Evolutionary conservation across 2,113 vertebrate species (phyloP).

Genomic region (Xerus inauris): DNA sequence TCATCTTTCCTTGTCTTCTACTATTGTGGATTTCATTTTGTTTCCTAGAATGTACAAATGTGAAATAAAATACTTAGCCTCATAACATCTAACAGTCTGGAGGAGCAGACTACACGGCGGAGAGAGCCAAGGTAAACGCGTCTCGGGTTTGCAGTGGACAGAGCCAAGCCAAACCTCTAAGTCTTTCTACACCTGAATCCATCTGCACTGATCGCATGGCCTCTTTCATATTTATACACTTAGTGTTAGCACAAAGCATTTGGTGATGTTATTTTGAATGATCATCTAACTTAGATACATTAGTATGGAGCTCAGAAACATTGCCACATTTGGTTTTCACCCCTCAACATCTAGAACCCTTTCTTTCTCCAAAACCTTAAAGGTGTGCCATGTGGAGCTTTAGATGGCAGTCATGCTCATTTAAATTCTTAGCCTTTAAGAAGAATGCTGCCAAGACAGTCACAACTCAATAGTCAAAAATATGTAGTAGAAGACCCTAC

Average conservation of each 20-base stretch:
- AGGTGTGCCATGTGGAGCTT: background rate
- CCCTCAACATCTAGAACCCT: background rate
- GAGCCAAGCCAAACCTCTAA: no score
- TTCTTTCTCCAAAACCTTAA: background rate
- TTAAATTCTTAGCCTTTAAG: background rate
- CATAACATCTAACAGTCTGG: background rate
- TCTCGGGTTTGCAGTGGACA: background rate
- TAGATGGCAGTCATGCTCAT: background rate
- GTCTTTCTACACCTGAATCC: background rate
- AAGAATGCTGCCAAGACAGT: background rate
- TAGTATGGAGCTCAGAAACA: background rate
- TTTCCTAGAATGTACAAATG: background rate
- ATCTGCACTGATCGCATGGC: background rate
- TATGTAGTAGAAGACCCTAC: background rate
- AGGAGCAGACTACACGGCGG: background rate
- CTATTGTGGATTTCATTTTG: background rate
- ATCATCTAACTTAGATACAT: background rate
- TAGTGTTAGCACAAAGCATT: background rate
- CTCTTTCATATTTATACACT: background rate
- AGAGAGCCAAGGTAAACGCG: background rate
- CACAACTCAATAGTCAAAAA: background rate
- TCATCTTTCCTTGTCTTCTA: background rate
- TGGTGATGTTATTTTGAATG: background rate
- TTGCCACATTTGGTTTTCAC: background rate
- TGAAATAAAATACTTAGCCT: background rate